Evolutionary conservation across 2,113 vertebrate genomes (phyloP), one percentile per base, ranked within the genome.

Genomic region (Motacilla tschutschensis): DNA sequence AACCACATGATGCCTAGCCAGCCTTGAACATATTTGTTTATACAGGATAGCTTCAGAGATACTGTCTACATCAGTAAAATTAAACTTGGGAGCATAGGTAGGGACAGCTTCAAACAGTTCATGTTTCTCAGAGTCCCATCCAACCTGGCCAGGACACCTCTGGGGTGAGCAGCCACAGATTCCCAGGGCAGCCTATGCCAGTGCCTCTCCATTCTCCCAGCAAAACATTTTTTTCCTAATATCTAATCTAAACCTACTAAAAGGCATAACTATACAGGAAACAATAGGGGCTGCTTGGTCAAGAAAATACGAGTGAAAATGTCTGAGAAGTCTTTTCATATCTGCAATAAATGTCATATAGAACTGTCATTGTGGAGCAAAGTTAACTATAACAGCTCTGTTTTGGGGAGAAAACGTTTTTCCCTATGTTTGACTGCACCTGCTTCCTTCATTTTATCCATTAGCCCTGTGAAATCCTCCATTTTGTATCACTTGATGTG

Each of bases 401-500:
- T 82, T 90, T 43, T 55, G 25, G 90, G 54, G 62, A 89, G 57
- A 29, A 73, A 67, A 29, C 33, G 5, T 33, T 6, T 44, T 91
- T 57, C 25, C 12, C 25, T 66, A 17, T 9, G 6, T 84, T 88
- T 93, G 48, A 71, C 62, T 75, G 31, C 71, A 83, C 67, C 40
- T 60, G 25, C 28, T 89, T 94, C 65, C 12, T 78, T 95, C 51
- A 67, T 88, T 90, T 88, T 65, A 48, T 79, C 85, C 60, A 79
- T 91, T 81, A 93, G 41, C 77, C 72, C 74, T 40, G 46, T 73
- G 57, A 92, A 95, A 93, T 29, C 62, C 70, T 86, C 66, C 24
- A 87, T 92, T 88, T 88, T 50, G 12, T 70, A 90, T 55, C 69
- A 88, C 81, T 87, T 82, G 59, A 87, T 88, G 79, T 85, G 46